phyloP scores from a whole-genome alignment of 2,888 invertebrate genomes.

The Scaptodrosophila latifasciaeformis region DNA sequence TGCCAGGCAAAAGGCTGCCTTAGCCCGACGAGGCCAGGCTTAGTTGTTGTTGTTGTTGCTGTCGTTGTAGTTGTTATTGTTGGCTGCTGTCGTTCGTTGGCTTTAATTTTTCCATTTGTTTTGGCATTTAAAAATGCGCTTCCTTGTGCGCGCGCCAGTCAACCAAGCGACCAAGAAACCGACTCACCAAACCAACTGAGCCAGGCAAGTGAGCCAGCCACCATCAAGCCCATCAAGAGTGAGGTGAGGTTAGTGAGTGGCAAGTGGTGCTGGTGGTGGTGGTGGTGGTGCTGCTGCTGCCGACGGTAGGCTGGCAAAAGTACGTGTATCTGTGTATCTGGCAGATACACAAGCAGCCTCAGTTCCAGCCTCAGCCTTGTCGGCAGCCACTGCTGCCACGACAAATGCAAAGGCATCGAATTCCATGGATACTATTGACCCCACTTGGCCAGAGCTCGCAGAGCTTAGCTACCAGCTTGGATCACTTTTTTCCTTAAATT shows the following conservation, averaged over 20 bases:
- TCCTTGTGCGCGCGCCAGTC: slow-evolving; percentile 60
- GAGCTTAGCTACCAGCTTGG: neutral
- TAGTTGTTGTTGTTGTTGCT: slow-evolving; percentile 1
- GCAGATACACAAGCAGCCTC: slow-evolving; percentile 6
- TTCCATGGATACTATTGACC: slow-evolving; percentile 66
- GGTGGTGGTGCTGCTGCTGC: too few relatives aligned
- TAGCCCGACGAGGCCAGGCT: neutral
- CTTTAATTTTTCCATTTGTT: slow-evolving; percentile 69
- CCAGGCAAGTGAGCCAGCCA: too few relatives aligned
- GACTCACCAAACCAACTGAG: too few relatives aligned
- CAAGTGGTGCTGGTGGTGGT: neutral
- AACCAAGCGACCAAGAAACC: too few relatives aligned
- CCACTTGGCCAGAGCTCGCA: slow-evolving; percentile 27
- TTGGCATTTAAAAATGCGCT: slow-evolving; percentile 68
- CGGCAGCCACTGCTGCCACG: slow-evolving; percentile 37
- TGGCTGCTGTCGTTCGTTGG: too few relatives aligned
- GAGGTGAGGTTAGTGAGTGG: slow-evolving; percentile 18
- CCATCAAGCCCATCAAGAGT: too few relatives aligned
- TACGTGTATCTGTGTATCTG: too few relatives aligned
- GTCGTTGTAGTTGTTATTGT: too few relatives aligned
- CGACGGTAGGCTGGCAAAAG: slow-evolving; percentile 1
- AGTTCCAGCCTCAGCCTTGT: slow-evolving; percentile 4
- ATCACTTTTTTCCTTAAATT: too few relatives aligned
- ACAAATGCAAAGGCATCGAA: slow-evolving; percentile 64
- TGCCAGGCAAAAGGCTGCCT: slow-evolving; percentile 37